A percentile compares a stretch with the other conserved stretches of the same genome.
phyloP scores from a whole-genome alignment of 2,888 invertebrate genomes.

The Chironomus tentans region DNA sequence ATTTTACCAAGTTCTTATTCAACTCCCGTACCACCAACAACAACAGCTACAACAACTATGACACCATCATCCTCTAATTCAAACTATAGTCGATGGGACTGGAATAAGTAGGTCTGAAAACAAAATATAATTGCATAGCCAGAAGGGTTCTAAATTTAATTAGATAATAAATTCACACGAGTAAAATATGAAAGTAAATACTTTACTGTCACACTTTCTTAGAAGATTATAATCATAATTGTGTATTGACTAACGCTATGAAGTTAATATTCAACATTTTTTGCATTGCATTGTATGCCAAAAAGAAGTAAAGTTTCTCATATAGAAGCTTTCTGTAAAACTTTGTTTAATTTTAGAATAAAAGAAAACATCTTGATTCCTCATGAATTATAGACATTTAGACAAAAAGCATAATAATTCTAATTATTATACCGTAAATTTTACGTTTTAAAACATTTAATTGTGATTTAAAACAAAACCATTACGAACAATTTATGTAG shows the following conservation, averaged over 20 bases:
- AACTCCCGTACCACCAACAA: neutral
- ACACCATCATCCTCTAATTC: neutral
- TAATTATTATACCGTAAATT: neutral
- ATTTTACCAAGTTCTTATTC: neutral
- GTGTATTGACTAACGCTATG: too few species aligned
- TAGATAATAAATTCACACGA: too few species aligned
- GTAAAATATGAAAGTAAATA: too few species aligned
- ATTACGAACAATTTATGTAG: neutral
- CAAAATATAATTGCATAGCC: neutral
- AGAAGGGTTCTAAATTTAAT: neutral
- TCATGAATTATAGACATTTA: neutral
- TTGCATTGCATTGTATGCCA: too few species aligned
- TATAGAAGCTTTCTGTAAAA: too few species aligned
- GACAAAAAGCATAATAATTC: neutral
- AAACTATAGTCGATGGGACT: conserved; percentile 8
- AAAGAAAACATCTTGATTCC: too few species aligned
- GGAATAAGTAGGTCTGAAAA: neutral
- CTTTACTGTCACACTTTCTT: too few species aligned
- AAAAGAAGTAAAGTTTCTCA: too few species aligned
- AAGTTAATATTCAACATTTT: too few species aligned
- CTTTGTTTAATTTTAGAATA: too few species aligned
- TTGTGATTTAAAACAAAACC: neutral
- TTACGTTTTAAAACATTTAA: neutral
- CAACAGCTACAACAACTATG: neutral
- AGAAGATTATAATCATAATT: too few species aligned